Conservation (phyloP, 1,140 invertebrate species). For the Paraescarpia echinospica region DNA sequence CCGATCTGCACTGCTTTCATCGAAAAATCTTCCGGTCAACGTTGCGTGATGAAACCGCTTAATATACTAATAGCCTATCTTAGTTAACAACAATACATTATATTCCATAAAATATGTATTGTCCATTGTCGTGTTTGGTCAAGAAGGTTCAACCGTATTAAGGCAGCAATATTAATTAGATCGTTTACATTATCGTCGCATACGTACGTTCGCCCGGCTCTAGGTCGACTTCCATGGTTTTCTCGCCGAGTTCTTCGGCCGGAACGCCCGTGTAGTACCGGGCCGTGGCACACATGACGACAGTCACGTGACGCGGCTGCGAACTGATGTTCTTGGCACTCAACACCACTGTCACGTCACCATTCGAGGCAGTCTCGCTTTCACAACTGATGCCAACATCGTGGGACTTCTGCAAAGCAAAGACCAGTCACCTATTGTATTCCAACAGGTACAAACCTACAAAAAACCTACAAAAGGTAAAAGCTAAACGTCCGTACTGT, state of each 20-base stretch:
- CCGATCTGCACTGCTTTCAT: too few relatives aligned
- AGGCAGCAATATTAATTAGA: too few relatives aligned
- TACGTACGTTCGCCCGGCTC: conserved; percentile 13
- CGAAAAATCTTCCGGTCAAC: too few relatives aligned
- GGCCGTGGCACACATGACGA: conserved; percentile 12
- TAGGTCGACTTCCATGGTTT: not conserved
- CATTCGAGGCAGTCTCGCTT: not conserved
- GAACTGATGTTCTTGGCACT: not conserved
- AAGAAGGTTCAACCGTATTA: too few relatives aligned
- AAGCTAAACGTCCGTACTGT: not conserved
- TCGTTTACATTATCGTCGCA: too few relatives aligned
- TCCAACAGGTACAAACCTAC: not conserved
- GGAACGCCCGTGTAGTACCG: conserved; percentile 23
- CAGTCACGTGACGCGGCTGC: not conserved
- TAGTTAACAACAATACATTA: too few relatives aligned
- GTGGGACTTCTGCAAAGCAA: not conserved
- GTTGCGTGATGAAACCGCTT: too few relatives aligned
- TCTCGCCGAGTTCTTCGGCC: conserved; percentile 7
- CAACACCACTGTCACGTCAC: conserved; percentile 1
- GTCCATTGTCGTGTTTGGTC: too few relatives aligned
- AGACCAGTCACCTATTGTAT: not conserved
- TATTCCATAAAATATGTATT: not conserved
- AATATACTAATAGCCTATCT: too few relatives aligned
- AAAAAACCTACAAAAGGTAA: not conserved
- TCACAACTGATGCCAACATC: conserved; percentile 15